A percentile compares a stretch with the other conserved stretches of the same genome.
phyloP scores from a whole-genome alignment of 2,888 invertebrate genomes.

The Tortrix viridana region DNA sequence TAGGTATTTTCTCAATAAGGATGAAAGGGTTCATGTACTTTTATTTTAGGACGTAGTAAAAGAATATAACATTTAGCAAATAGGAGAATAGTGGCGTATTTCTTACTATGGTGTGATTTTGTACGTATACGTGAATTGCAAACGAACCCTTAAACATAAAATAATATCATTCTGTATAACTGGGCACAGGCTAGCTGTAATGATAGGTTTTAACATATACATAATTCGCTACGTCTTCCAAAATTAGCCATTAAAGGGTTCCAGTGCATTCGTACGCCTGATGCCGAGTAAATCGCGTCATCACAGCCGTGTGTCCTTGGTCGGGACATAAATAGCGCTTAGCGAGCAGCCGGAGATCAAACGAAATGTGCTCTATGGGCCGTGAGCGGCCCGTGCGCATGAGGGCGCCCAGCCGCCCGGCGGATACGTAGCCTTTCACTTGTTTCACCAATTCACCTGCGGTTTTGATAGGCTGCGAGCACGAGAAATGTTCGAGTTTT shows the following conservation, averaged over 20 bases:
- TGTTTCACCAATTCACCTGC: conserved; percentile 27
- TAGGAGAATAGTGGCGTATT: too few relatives aligned
- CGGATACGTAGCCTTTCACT: conserved; percentile 36
- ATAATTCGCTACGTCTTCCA: conserved; percentile 10
- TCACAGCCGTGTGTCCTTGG: conserved; percentile 69
- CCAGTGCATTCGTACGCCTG: conserved; percentile 44
- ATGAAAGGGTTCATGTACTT: too few relatives aligned
- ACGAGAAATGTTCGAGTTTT: conserved; percentile 4
- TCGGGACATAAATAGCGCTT: conserved; percentile 73
- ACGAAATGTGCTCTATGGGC: conserved; percentile 79
- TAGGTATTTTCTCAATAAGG: too few relatives aligned
- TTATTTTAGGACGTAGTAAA: too few relatives aligned
- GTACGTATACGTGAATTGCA: too few relatives aligned
- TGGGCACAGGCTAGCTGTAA: too few relatives aligned
- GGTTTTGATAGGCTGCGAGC: conserved; percentile 18
- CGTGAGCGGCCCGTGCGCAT: conserved; percentile 76
- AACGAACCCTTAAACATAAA: too few relatives aligned
- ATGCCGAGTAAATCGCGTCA: conserved; percentile 57
- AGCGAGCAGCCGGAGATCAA: conserved; percentile 75
- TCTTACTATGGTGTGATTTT: too few relatives aligned
- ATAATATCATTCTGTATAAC: too few relatives aligned
- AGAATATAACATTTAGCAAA: too few relatives aligned
- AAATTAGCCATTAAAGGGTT: conserved; percentile 37
- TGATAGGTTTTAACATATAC: too few relatives aligned
- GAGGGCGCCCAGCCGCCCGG: conserved; percentile 58